Percentiles rank a stretch among this genome's conserved stretches.
phyloP scores from a whole-genome alignment of 2,113 vertebrate species.

The Murina feae region DNA sequence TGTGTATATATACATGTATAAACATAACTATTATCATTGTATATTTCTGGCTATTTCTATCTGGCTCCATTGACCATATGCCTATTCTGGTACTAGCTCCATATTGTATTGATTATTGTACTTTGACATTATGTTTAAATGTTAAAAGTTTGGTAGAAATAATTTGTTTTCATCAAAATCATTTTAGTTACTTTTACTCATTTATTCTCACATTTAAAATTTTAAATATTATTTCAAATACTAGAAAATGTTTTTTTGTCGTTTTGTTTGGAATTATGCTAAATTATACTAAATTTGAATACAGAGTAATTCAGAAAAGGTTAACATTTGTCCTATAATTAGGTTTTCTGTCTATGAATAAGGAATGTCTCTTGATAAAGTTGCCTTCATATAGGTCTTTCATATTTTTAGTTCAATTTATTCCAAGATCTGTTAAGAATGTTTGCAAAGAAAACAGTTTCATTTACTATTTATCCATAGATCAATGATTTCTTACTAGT shows the following conservation, averaged over 20 bases:
- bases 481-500: not conserved
- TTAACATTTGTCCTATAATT: not conserved
- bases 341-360: not conserved
- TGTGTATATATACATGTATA: not conserved
- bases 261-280: not conserved
- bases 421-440: not conserved
- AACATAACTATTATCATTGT: not conserved
- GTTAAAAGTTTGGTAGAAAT: not conserved
- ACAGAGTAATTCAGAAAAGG: not conserved
- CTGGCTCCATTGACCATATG: not conserved
- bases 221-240: not conserved
- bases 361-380: not conserved
- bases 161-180: constrained; percentile 10
- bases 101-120: not conserved
- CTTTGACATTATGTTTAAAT: not conserved
- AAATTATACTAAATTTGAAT: not conserved
- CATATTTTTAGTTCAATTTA: not conserved
- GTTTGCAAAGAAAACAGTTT: not conserved
- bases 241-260: not conserved
- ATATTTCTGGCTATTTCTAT: not conserved
- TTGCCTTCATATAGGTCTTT: not conserved
- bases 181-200: not conserved
- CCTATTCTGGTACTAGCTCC: not conserved
- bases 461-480: not conserved
- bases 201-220: constrained; percentile 5